phyloP scores from a whole-genome alignment of 1,140 invertebrate genomes.

The Camponotus vicinus region DNA sequence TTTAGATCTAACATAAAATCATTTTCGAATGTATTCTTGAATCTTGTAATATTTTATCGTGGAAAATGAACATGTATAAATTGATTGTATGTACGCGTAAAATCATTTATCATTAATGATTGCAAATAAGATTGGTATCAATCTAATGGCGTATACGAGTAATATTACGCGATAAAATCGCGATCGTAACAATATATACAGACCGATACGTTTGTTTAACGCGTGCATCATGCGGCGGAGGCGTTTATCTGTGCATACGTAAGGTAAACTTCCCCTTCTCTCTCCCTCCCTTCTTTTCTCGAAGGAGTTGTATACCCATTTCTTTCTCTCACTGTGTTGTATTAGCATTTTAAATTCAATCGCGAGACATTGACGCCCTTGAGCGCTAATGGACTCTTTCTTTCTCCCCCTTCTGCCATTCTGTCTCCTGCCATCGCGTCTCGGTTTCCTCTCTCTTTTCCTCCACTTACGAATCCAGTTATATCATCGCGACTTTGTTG shows the following conservation, averaged over 20 bases:
- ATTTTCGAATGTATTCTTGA: neutral
- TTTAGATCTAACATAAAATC: neutral
- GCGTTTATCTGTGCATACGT: constrained; percentile 19
- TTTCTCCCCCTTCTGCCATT: constrained; percentile 16
- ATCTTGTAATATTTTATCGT: neutral
- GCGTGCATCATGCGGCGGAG: constrained; percentile 12
- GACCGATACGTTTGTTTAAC: constrained; percentile 36
- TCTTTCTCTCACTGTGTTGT: constrained; percentile 17
- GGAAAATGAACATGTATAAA: neutral
- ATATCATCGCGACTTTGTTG: constrained; percentile 69
- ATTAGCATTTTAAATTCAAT: constrained; percentile 76
- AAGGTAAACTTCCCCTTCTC: constrained; percentile 21
- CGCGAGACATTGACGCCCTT: constrained; percentile 73
- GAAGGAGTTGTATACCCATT: constrained; percentile 6
- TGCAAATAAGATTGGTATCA: constrained; percentile 36
- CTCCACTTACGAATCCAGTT: constrained; percentile 68
- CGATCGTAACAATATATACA: constrained; percentile 49
- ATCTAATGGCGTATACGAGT: constrained; percentile 31
- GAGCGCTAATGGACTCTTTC: constrained; percentile 70
- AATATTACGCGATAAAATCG: constrained; percentile 42
- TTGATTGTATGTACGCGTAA: neutral
- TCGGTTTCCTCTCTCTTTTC: constrained; percentile 53
- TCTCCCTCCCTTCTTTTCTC: neutral
- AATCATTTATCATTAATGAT: constrained; percentile 23
- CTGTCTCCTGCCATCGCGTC: neutral